These are phyloP conservation scores for Bufo bufo DNA, from an alignment of 2,113 vertebrate species.

Conservation along the genomic window DNA sequence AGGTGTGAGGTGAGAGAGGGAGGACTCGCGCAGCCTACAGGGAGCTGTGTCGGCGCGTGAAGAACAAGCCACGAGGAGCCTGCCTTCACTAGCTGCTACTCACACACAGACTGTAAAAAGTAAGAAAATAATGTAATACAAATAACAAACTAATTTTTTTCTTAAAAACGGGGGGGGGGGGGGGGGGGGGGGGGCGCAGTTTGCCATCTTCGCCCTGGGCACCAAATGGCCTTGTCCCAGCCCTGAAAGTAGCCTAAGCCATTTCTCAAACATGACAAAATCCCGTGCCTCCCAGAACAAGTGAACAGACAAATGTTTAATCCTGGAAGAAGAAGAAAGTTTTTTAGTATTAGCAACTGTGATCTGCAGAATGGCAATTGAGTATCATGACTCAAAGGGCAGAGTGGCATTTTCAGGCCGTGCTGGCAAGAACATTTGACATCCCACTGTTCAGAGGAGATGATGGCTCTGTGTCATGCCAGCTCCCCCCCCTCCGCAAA, in stretches of 20 bases:
- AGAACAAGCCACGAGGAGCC: too few relatives aligned
- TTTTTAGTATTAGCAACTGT: conserved; percentile 9
- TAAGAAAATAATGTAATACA: too few relatives aligned
- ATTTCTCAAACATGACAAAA: background rate
- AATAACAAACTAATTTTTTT: too few relatives aligned
- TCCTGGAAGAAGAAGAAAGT: background rate
- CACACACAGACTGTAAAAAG: too few relatives aligned
- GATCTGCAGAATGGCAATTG: background rate
- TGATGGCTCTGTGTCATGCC: conserved; percentile 52
- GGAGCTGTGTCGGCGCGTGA: too few relatives aligned
- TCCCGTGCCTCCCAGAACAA: background rate
- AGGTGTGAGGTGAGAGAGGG: too few relatives aligned
- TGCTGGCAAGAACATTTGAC: conserved; percentile 50
- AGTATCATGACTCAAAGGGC: conserved; percentile 36
- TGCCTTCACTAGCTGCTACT: too few relatives aligned
- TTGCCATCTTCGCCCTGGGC: too few relatives aligned
- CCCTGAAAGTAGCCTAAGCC: background rate
- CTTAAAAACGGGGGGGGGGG: too few relatives aligned
- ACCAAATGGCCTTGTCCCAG: too few relatives aligned
- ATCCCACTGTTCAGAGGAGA: conserved; percentile 56
- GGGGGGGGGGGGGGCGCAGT: too few relatives aligned
- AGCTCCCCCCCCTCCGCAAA: conserved; percentile 49
- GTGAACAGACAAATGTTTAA: background rate
- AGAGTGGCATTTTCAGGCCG: conserved; percentile 50
- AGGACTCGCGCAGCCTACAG: too few relatives aligned